Evolutionary conservation across 2,888 invertebrate species (phyloP), one percentile per base, ranked within the genome.

Genomic region (Calameuta idolon): DNA sequence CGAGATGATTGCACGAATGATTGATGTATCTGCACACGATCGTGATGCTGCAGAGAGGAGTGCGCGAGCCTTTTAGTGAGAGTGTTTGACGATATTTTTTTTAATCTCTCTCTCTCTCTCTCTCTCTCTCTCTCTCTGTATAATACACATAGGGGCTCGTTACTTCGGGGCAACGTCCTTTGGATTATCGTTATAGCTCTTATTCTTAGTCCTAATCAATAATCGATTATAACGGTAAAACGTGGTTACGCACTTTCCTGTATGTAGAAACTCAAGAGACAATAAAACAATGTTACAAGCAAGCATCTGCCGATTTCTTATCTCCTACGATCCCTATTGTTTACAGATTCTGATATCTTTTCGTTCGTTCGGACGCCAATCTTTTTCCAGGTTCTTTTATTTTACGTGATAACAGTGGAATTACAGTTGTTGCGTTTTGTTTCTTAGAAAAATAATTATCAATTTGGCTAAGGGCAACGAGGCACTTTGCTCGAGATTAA

Each of bases 201-300:
- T 75, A 34, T 71, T 71, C 31, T 71, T 33, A 34, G 71, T 31
- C 31, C 31, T 71, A 71, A 84, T 83, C 81, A 80, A 83, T 83
- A 80, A 83, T 84, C 80, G 82, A 86, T 83, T 80, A 82, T 84
- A 81, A 84, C 79, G 82, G 81, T 83, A 81, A 82, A 84, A 83
- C 80, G 83, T 83, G 83, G 82, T 84, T 84, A 82, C 80, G 84
- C 84, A 83, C 80, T 83, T 82, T 81, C 84, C 81, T 86, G 83
- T 84, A 87, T 84, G 85, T 86, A 85, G 83, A 85, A 81, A 82
- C 80, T 80, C 79, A 85, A 85, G 82, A 85, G 79, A 82, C 80
- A 86, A 87, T 88, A 87, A 87, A 85, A 85, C 83, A 82, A 85
- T 84, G 82, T 85, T 83, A 82, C 79, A 81, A 69, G 76, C 74